Base-by-base conservation (phyloP, 1,140 invertebrate genomes). In the Melipona quadrifasciata region DNA sequence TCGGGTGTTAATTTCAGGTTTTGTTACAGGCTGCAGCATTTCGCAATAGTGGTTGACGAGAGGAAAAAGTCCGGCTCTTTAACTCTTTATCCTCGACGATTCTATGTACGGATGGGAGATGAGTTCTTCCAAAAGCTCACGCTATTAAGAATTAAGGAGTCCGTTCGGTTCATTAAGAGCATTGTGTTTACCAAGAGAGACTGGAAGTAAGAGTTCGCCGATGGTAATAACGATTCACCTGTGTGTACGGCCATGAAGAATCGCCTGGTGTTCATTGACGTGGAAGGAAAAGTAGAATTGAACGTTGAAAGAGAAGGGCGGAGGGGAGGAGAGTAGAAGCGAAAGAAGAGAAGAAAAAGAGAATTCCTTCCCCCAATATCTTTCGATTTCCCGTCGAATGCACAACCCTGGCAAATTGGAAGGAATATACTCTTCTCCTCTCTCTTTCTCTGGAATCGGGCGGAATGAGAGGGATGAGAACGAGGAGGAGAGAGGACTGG, bases 381-480 rank as follows among this genome's bases (percentile, higher is more conserved):
- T 88, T 86, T 80, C 85, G 82, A 89, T 89, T 87, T 85, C 73
- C 76, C 90, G 87, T 91, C 85, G 85, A 90, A 91, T 89, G 88
- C 86, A 90, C 85, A 87, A 85, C 85, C 81, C 68, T 86, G 88
- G 86, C 86, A 91, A 91, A 92, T 91, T 91, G 91, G 87, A 87
- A 90, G 87, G 72, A 77, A 64, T 80, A 76, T 81, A 70, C 73
- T 61, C 77, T 75, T n/a, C 53, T 47, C 71, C 77, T 58, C 71
- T 34, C 24, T 39, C 58, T 71, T 73, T 58, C 71, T 34, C 19
- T 53, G 55, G 19, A 73, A 5, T 51, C 47, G 47, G 51, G 16
- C 12, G 17, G 67, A 47, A 76, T 39, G 51, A 58, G 78, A 64
- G 61, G 51, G 67, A 34, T n/a, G 80, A 61, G 19, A 64, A 83